These are phyloP conservation scores for Trichonephila inaurata DNA, from an alignment of 1,140 invertebrate genomes.

Conservation along the genomic window DNA sequence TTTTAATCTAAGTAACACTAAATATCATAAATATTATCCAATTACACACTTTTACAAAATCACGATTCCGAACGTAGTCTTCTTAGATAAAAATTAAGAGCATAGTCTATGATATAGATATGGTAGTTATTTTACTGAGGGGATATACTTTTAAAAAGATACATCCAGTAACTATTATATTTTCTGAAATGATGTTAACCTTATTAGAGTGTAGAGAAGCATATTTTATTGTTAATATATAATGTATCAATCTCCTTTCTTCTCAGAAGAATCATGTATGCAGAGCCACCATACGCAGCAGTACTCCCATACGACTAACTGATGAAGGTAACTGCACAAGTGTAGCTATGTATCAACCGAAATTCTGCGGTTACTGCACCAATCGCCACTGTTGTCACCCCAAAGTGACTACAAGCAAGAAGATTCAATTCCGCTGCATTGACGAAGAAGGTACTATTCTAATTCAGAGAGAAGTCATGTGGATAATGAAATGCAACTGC, in stretches of 20 bases:
- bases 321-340: conserved; percentile 85
- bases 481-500: conserved; percentile 78
- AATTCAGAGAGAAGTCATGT: conserved; percentile 74
- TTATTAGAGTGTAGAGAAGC: no score
- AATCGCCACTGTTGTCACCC: conserved; percentile 84
- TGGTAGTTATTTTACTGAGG: no score
- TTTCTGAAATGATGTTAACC: no score
- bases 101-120: no score
- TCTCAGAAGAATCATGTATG: conserved; percentile 85
- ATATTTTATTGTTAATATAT: no score
- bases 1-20: no score
- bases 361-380: conserved; percentile 85
- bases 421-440: conserved; percentile 81
- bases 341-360: conserved; percentile 84
- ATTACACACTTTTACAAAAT: no score
- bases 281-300: conserved; percentile 84
- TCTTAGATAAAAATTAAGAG: no score
- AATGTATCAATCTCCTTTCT: not conserved
- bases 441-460: conserved; percentile 51
- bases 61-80: no score
- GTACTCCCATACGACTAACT: conserved; percentile 82
- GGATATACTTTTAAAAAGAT: no score
- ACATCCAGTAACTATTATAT: no score
- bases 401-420: conserved; percentile 83
- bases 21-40: no score